A percentile compares a stretch with the other conserved stretches of the same genome.
Evolutionary conservation across 1,140 invertebrate genomes (phyloP).

Genomic region (Musca domestica): DNA sequence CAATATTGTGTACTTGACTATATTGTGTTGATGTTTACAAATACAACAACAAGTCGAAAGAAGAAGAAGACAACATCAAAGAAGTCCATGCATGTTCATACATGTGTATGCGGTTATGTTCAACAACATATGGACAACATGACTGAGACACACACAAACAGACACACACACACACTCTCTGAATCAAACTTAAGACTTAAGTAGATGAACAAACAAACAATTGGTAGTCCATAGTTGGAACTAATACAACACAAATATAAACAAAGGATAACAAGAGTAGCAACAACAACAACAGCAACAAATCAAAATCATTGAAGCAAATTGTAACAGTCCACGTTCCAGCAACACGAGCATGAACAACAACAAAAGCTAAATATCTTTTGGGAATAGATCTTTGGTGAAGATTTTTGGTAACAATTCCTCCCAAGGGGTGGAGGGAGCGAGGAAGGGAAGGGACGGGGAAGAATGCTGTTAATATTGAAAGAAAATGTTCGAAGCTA

Average conservation of each 20-base stretch:
- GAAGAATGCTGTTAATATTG: not conserved
- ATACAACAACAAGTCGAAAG: too few relatives aligned
- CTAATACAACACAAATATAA: constrained; percentile 19
- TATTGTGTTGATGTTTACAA: too few relatives aligned
- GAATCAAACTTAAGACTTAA: not conserved
- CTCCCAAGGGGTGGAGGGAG: not conserved
- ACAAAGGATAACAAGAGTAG: constrained; percentile 1
- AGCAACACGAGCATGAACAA: not conserved
- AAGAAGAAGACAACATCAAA: too few relatives aligned
- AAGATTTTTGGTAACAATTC: too few relatives aligned
- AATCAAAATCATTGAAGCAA: constrained; percentile 22
- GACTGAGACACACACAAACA: not conserved
- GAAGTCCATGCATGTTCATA: too few relatives aligned
- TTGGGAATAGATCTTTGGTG: too few relatives aligned
- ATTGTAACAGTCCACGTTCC: not conserved
- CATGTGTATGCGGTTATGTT: too few relatives aligned
- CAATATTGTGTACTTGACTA: too few relatives aligned
- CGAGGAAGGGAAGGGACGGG: not conserved
- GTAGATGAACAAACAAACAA: constrained; percentile 13
- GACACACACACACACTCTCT: not conserved
- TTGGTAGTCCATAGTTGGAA: constrained; percentile 10
- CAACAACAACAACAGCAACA: constrained; percentile 7
- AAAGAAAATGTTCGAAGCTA: not conserved
- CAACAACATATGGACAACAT: too few relatives aligned
- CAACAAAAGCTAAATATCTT: not conserved